Evolutionary conservation across 2,113 vertebrate genomes (phyloP), one percentile per base, ranked within the genome.

Genomic region (Reinhardtius hippoglossoides): DNA sequence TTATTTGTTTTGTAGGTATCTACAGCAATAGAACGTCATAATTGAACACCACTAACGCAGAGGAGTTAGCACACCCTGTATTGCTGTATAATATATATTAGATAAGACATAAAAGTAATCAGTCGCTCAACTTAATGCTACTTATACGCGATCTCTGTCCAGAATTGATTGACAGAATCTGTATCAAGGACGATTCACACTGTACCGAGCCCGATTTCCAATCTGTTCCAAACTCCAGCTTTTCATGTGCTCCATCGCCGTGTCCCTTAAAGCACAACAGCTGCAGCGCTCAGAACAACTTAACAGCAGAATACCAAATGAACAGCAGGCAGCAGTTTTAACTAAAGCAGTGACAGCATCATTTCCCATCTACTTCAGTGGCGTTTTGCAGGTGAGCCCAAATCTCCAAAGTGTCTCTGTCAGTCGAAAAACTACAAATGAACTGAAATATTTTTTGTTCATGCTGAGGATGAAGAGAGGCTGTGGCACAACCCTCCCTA

Each of bases 321-420:
- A 69, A 59, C 67, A n/a, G 54, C 54, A 60, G 68, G 24, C 37
- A 27, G 40, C 16, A 60, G 24, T 26, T 60, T 48, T 15, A 48
- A 58, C 21, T 46, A 48, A 44, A 59, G 37, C 23, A 13, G 20
- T 21, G 24, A 48, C 42, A 21, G 24, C 20, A 2, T 60, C 23
- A 21, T 59, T 71, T 59, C 15, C 55, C 54, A 4, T 71, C 23
- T 59, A 35, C 26, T 50, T n/a, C 42, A 15, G 40, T 71, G 56
- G 42, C 56, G 27, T 60, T 46, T 21, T 54, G 57, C 58, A 71
- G 69, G 44, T 71, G 67, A 68, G 54, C 66, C 52, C 15, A 27
- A 70, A 24, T 48, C 69, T 52, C 42, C n/a, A 44, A 71, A 59
- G 56, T 21, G 26, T 26, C 50, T 14, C 69, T 37, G 26, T 71